Evolutionary conservation across 2,888 invertebrate species (phyloP).

Genomic region (Pemphredon lugubris): DNA sequence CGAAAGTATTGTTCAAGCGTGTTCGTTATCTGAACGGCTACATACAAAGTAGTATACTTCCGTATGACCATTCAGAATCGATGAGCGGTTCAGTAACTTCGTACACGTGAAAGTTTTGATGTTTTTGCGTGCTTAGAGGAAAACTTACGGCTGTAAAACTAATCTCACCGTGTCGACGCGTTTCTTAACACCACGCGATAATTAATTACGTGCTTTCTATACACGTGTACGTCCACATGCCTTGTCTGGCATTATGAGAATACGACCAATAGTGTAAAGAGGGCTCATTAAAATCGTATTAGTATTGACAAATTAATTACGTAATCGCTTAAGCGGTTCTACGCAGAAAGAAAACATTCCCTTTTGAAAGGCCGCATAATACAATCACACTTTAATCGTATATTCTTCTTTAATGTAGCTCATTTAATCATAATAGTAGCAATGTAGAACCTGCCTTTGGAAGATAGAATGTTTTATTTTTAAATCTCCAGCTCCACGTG

Average conservation of each 20-base stretch:
- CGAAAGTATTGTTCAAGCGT: background rate
- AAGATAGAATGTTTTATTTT: slow-evolving; percentile 50
- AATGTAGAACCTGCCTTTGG: slow-evolving; percentile 25
- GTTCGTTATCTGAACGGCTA: no score
- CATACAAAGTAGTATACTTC: no score
- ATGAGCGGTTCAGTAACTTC: no score
- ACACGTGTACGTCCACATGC: no score
- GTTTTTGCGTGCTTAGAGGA: no score
- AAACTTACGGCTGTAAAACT: no score
- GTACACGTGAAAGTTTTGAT: no score
- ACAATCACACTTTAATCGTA: slow-evolving; percentile 43
- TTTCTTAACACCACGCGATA: slow-evolving; percentile 6
- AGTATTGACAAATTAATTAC: slow-evolving; percentile 42
- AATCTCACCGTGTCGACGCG: no score
- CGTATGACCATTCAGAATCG: no score
- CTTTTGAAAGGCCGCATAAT: slow-evolving; percentile 30
- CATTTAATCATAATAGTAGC: slow-evolving; percentile 45
- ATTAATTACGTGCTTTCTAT: background rate
- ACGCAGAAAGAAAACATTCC: slow-evolving; percentile 22
- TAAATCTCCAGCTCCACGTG: slow-evolving; percentile 22
- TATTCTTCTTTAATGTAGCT: slow-evolving; percentile 63
- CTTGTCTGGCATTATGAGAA: background rate
- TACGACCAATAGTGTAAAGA: slow-evolving; percentile 3
- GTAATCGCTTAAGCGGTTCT: slow-evolving; percentile 14
- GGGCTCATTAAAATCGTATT: slow-evolving; percentile 32